phyloP scores from a whole-genome alignment of 2,888 invertebrate species.

The Drosophila cognata region DNA sequence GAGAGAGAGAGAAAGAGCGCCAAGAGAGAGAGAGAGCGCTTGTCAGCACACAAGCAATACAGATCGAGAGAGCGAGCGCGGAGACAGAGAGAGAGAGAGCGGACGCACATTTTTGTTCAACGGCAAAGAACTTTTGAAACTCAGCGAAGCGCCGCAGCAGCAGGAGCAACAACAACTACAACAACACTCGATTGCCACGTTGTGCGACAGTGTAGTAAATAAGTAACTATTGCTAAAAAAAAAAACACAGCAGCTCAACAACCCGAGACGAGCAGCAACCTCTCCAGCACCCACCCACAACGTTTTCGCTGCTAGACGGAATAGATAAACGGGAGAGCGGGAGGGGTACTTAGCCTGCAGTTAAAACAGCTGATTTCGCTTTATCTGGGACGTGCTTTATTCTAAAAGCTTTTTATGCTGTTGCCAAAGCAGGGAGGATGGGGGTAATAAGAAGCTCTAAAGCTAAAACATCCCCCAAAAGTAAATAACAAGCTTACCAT shows the following conservation, averaged over 20 bases:
- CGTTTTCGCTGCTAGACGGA: conserved; percentile 4
- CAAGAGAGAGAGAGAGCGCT: conserved; percentile 35
- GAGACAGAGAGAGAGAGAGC: background rate
- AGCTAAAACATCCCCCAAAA: background rate
- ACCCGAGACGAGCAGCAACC: background rate
- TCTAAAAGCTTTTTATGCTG: conserved; percentile 49
- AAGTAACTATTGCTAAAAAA: conserved; percentile 2
- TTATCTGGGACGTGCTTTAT: conserved; percentile 27
- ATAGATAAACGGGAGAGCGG: background rate
- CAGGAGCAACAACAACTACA: conserved; percentile 32
- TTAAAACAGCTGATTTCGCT: conserved; percentile 43
- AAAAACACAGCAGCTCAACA: conserved; percentile 22
- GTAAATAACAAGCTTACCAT: conserved; percentile 48
- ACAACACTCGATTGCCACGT: conserved; percentile 60
- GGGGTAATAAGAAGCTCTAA: background rate
- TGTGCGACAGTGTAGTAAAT: conserved; percentile 31
- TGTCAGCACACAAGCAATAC: conserved; percentile 63
- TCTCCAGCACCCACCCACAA: background rate
- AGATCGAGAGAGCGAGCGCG: conserved; percentile 10
- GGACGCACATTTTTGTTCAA: conserved; percentile 50
- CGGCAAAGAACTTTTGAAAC: conserved; percentile 78
- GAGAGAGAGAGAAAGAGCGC: conserved; percentile 20
- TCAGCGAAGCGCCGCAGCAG: conserved; percentile 60
- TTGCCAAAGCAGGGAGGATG: background rate
- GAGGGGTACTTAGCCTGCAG: conserved; percentile 9